These are phyloP conservation scores for Penaeus chinensis DNA, from an alignment of 1,140 invertebrate genomes.

Conservation along the genomic window DNA sequence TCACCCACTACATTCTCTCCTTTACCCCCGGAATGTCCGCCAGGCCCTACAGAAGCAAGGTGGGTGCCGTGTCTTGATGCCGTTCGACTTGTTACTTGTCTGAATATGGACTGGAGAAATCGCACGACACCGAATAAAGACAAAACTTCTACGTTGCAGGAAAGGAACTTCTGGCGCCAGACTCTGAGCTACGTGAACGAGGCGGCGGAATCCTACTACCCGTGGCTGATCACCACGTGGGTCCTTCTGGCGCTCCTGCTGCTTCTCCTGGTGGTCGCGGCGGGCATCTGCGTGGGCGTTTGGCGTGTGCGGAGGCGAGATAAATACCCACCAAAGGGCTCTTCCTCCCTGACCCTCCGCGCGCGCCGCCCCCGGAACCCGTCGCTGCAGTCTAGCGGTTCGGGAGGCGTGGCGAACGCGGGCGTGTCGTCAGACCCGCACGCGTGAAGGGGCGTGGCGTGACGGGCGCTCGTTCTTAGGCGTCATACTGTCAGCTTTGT, in stretches of 20 bases:
- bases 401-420: not conserved
- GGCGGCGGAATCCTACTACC: not conserved
- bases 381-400: not conserved
- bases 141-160: not conserved
- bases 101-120: no score
- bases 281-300: constrained; percentile 25
- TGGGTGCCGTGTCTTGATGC: not conserved
- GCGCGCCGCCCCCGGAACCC: constrained; percentile 9
- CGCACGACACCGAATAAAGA: not conserved
- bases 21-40: constrained; percentile 23
- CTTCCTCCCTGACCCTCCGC: constrained; percentile 5
- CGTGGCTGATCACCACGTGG: constrained; percentile 33
- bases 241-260: constrained; percentile 33
- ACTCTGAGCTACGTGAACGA: constrained; percentile 16
- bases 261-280: constrained; percentile 5
- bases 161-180: constrained; percentile 33
- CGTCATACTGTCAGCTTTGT: no score
- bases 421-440: no score
- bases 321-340: not conserved
- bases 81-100: not conserved
- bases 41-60: constrained; percentile 35
- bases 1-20: constrained; percentile 32
- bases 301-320: not conserved
- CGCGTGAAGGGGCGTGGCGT: no score
- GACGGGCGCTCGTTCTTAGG: no score